phyloP scores from a whole-genome alignment of 2,797 vertebrate genomes.

The Paguma larvata region DNA sequence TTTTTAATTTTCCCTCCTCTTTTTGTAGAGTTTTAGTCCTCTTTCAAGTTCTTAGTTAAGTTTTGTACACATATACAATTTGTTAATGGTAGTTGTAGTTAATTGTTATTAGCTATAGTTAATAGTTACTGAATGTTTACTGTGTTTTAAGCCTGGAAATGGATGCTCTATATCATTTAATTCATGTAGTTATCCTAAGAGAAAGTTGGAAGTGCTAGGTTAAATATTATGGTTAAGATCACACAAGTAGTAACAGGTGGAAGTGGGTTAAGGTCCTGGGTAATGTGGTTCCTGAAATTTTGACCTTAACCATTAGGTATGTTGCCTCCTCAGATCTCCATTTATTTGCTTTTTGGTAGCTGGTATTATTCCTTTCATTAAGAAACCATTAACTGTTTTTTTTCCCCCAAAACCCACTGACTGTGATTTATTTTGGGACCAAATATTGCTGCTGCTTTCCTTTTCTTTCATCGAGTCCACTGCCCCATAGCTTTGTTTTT shows the following conservation, averaged over 20 bases:
- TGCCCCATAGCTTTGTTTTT: neutral
- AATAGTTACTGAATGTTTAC: neutral
- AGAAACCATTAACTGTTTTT: neutral
- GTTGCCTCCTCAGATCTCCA: neutral
- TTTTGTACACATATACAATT: neutral
- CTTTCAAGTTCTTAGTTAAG: slow-evolving; percentile 32
- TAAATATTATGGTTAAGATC: slow-evolving; percentile 7
- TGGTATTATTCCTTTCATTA: neutral
- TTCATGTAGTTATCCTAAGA: neutral
- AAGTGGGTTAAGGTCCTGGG: neutral
- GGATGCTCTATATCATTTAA: neutral
- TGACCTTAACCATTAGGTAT: neutral
- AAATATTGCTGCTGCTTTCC: neutral
- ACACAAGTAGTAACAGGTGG: neutral
- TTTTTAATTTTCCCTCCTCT: neutral
- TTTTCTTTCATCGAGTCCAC: neutral
- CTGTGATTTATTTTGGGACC: neutral
- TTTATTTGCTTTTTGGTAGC: neutral
- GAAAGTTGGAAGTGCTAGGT: neutral
- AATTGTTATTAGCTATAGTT: neutral
- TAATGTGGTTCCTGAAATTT: slow-evolving; percentile 30
- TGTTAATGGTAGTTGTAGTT: neutral
- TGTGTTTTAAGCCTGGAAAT: neutral
- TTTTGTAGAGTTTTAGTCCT: neutral
- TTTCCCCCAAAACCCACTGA: neutral